These are phyloP conservation scores for Dendrocincla fuliginosa DNA, from an alignment of 2,797 vertebrate genomes.

Conservation along the genomic window DNA sequence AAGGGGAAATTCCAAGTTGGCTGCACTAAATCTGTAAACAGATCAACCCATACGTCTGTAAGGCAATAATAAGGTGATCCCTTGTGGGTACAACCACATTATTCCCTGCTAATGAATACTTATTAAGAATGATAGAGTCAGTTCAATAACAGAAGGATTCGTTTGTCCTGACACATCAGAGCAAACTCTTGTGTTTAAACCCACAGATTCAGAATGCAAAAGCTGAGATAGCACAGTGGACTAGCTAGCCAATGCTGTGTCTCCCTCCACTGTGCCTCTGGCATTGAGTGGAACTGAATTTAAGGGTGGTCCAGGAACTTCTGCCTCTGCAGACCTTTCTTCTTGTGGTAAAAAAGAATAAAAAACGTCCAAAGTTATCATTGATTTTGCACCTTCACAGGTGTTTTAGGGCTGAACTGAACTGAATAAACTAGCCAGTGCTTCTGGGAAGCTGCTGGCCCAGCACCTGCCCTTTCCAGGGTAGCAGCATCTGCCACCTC, in stretches of 20 bases:
- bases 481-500: neutral
- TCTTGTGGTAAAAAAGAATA: neutral
- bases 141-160: neutral
- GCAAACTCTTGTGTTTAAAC: neutral
- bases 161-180: neutral
- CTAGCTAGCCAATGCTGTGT: neutral
- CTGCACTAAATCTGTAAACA: neutral
- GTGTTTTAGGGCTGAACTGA: neutral
- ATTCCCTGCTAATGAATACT: neutral
- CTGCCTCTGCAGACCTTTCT: neutral
- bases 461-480: neutral
- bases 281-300: neutral
- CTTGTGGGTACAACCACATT: neutral
- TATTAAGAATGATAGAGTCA: neutral
- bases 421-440: neutral
- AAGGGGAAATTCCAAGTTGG: neutral
- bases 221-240: neutral
- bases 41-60: neutral
- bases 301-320: neutral
- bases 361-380: rapidly evolving
- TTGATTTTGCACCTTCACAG: neutral
- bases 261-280: neutral
- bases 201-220: neutral
- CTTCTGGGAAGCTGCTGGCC: neutral
- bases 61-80: neutral